Evolutionary conservation across 2,113 vertebrate genomes (phyloP).

Genomic region (Eurystomus gularis): DNA sequence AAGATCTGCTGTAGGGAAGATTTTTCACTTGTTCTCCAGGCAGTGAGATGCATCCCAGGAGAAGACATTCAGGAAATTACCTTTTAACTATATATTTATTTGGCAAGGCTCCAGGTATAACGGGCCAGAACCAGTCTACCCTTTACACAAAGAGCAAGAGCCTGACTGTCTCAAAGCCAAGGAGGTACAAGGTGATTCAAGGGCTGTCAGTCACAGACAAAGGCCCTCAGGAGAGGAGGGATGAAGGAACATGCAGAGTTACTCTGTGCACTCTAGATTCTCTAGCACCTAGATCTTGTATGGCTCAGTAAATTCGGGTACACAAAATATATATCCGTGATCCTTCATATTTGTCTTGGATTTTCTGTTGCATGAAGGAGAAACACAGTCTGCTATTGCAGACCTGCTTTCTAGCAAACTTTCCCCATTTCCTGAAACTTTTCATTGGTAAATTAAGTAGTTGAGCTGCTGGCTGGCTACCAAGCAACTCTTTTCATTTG

Average conservation of each 20-base stretch:
- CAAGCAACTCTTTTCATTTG: background rate
- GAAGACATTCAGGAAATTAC: background rate
- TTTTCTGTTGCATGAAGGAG: background rate
- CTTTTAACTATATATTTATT: background rate
- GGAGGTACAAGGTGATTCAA: background rate
- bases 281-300: background rate
- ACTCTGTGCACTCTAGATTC: background rate
- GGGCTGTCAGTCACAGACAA: background rate
- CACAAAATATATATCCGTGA: background rate
- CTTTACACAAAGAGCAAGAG: background rate
- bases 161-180: background rate
- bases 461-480: background rate
- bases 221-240: background rate
- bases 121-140: background rate
- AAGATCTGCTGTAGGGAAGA: background rate
- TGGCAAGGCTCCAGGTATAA: background rate
- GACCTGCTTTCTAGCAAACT: constrained; percentile 15
- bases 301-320: background rate
- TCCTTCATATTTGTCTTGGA: background rate
- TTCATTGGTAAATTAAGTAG: background rate
- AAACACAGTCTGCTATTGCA: background rate
- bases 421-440: background rate
- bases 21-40: background rate
- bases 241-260: background rate
- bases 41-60: background rate